Conservation (phyloP, 1,140 invertebrate species). For the Drosophila simulans region DNA sequence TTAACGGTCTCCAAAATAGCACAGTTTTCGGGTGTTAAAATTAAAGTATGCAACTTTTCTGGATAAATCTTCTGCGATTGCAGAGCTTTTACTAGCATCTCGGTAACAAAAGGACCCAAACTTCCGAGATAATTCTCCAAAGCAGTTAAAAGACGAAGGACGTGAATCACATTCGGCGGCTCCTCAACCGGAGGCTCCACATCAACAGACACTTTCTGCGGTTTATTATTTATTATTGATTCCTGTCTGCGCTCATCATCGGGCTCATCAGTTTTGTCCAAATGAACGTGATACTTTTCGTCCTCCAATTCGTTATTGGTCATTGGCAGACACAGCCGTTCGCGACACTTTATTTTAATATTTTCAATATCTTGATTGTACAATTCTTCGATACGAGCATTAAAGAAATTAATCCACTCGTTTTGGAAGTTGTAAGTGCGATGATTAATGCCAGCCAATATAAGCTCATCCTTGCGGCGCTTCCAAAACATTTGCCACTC, state of each 20-base stretch:
- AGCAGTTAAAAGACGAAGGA: constrained; percentile 90
- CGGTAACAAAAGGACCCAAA: constrained; percentile 90
- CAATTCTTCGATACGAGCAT: constrained; percentile 90
- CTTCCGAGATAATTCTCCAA: constrained; percentile 92
- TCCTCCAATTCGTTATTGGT: constrained; percentile 55
- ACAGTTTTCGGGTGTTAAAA: constrained; percentile 64
- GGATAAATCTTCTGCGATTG: constrained; percentile 87
- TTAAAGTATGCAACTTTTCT: constrained; percentile 27
- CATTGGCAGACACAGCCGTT: constrained; percentile 68
- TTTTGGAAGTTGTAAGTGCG: constrained; percentile 92
- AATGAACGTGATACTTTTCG: constrained; percentile 65
- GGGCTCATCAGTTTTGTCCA: not conserved
- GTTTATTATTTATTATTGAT: too few species aligned
- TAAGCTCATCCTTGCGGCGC: constrained; percentile 72
- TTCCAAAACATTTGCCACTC: constrained; percentile 94
- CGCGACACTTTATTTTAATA: constrained; percentile 81
- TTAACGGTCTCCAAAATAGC: constrained; percentile 66
- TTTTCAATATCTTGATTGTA: constrained; percentile 86
- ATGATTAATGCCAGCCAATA: constrained; percentile 88
- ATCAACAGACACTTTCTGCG: not conserved
- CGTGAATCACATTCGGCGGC: constrained; percentile 85
- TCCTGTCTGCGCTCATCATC: not conserved
- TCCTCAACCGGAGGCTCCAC: constrained; percentile 20
- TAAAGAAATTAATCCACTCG: constrained; percentile 93
- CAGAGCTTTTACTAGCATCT: constrained; percentile 89